Percentiles rank a stretch among this genome's conserved stretches.
phyloP scores from a whole-genome alignment of 2,888 invertebrate species.

The Lasioglossum lativentre region DNA sequence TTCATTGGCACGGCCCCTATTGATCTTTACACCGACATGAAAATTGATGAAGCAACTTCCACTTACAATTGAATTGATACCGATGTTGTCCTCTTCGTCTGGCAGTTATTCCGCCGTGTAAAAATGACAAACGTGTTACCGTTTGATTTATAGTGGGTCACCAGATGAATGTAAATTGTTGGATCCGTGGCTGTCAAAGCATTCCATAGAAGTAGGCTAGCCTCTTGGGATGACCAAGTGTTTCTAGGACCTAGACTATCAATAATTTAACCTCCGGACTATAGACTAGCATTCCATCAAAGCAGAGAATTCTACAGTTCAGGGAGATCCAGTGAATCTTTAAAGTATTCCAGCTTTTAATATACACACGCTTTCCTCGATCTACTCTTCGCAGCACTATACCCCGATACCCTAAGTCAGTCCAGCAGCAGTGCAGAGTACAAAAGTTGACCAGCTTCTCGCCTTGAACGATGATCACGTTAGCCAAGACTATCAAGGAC shows the following conservation, averaged over 20 bases:
- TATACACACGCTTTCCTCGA: too few species aligned
- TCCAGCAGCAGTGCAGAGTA: fast-evolving
- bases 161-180: too few species aligned
- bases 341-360: background rate
- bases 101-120: background rate
- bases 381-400: background rate
- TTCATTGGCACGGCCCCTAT: background rate
- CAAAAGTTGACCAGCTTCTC: background rate
- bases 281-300: background rate
- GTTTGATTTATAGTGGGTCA: too few species aligned
- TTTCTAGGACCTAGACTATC: background rate
- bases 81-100: background rate
- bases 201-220: background rate
- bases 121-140: background rate
- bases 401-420: background rate
- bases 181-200: too few species aligned
- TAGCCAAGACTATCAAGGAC: background rate
- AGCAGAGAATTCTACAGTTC: background rate
- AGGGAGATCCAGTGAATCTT: background rate
- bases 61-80: background rate
- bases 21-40: background rate
- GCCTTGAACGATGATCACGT: background rate
- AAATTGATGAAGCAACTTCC: background rate
- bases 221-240: background rate
- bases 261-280: background rate